Evolutionary conservation across 1,140 invertebrate species (phyloP).

Genomic region (Capitella teleta): DNA sequence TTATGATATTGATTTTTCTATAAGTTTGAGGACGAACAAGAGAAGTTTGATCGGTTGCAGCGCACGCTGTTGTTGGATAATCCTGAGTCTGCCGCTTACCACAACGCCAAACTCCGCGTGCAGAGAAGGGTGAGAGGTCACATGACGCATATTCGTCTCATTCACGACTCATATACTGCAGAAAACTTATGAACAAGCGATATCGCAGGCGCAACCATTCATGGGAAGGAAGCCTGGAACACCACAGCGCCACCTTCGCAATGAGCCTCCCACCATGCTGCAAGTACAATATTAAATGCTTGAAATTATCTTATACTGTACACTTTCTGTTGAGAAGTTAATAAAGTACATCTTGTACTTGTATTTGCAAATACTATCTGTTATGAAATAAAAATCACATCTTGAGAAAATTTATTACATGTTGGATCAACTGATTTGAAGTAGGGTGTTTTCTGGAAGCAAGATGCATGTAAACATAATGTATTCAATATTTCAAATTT

Average conservation of each 20-base stretch:
- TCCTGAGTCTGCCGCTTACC: constrained; percentile 36
- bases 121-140: constrained; percentile 25
- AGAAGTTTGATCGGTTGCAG: constrained; percentile 40
- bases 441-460: too few species aligned
- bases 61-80: constrained; percentile 36
- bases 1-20: neutral
- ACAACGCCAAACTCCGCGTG: constrained; percentile 37
- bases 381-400: too few species aligned
- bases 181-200: constrained; percentile 36
- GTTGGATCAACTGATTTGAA: too few species aligned
- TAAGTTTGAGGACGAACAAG: constrained; percentile 37
- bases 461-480: too few species aligned
- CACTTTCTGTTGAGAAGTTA: too few species aligned
- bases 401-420: too few species aligned
- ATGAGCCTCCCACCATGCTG: constrained; percentile 31
- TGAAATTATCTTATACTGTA: too few species aligned
- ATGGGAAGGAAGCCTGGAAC: constrained; percentile 26
- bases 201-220: constrained; percentile 29
- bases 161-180: constrained; percentile 8
- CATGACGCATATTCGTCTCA: neutral
- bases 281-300: constrained; percentile 25
- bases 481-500: too few species aligned
- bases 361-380: too few species aligned
- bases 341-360: too few species aligned
- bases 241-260: constrained; percentile 25